These are phyloP conservation scores for Siniperca knerii DNA, from an alignment of 2,113 vertebrate genomes.

Conservation along the genomic window DNA sequence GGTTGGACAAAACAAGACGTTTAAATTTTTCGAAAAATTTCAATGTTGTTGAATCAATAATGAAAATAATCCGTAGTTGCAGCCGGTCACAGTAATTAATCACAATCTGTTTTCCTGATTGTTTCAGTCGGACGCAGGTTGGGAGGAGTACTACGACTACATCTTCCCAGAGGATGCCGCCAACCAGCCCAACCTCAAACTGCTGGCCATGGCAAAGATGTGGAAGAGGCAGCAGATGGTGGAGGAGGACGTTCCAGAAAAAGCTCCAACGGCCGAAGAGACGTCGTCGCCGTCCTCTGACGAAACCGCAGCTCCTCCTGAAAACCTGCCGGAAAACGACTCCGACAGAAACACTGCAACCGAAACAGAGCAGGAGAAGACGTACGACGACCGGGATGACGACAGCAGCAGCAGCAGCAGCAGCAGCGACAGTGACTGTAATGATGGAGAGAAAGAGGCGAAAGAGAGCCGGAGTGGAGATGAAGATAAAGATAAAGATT, in stretches of 20 bases:
- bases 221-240: slow-evolving; percentile 96
- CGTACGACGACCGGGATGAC: slow-evolving; percentile 54
- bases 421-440: slow-evolving; percentile 28
- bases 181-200: slow-evolving; percentile 98
- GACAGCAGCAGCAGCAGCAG: slow-evolving; percentile 32
- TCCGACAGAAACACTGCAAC: neutral
- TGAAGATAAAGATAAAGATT: slow-evolving; percentile 41
- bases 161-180: slow-evolving; percentile 99
- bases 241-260: slow-evolving; percentile 56
- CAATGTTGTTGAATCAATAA: too few species aligned
- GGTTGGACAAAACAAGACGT: too few species aligned
- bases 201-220: slow-evolving; percentile 98
- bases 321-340: neutral
- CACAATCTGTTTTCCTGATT: neutral
- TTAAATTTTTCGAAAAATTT: too few species aligned
- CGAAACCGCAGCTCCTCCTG: neutral
- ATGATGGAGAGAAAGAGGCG: slow-evolving; percentile 34
- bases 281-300: slow-evolving; percentile 36
- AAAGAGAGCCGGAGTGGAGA: slow-evolving; percentile 11
- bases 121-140: slow-evolving; percentile 93
- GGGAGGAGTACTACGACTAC: slow-evolving; percentile 99
- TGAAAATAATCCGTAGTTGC: too few species aligned
- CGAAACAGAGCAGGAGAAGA: neutral
- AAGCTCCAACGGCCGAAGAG: slow-evolving; percentile 62
- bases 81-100: neutral